Conservation (phyloP, 2,113 vertebrate species). For the Cephalopholis sonnerati region DNA sequence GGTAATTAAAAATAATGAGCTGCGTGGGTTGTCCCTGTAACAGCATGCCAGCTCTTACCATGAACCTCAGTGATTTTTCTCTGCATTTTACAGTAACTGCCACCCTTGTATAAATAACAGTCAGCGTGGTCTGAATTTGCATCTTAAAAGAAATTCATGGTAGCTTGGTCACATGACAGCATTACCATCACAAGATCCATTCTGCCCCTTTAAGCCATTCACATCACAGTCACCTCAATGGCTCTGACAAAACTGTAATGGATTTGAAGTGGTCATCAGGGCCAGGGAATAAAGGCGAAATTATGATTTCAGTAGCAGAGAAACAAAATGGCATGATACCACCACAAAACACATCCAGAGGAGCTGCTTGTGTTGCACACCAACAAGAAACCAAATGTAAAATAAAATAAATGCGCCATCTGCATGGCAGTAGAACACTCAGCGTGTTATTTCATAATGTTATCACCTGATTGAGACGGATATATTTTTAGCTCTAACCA, state of each 20-base stretch:
- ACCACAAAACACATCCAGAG: constrained; percentile 38
- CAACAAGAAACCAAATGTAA: neutral
- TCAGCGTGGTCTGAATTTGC: constrained; percentile 7
- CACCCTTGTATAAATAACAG: neutral
- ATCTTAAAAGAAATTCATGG: neutral
- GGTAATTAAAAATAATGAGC: constrained; percentile 44
- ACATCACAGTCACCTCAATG: constrained; percentile 62
- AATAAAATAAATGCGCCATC: neutral
- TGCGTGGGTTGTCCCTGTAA: neutral
- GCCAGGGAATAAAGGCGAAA: constrained; percentile 82
- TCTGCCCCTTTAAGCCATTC: constrained; percentile 31
- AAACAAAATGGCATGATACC: constrained; percentile 44
- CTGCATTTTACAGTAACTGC: constrained; percentile 8
- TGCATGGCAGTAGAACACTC: constrained; percentile 9
- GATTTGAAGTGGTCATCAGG: constrained; percentile 82
- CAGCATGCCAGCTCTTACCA: constrained; percentile 6
- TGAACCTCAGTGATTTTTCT: neutral
- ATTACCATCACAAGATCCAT: constrained; percentile 15
- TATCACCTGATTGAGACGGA: constrained; percentile 10
- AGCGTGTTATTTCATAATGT: constrained; percentile 16
- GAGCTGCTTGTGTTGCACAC: neutral
- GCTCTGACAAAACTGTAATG: constrained; percentile 75
- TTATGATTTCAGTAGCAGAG: constrained; percentile 59
- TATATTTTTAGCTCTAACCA: constrained; percentile 42
- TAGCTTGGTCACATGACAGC: constrained; percentile 31